A percentile compares a stretch with the other conserved stretches of the same genome.
Evolutionary conservation across 1,140 invertebrate species (phyloP).

Genomic region (Halesus radiatus): DNA sequence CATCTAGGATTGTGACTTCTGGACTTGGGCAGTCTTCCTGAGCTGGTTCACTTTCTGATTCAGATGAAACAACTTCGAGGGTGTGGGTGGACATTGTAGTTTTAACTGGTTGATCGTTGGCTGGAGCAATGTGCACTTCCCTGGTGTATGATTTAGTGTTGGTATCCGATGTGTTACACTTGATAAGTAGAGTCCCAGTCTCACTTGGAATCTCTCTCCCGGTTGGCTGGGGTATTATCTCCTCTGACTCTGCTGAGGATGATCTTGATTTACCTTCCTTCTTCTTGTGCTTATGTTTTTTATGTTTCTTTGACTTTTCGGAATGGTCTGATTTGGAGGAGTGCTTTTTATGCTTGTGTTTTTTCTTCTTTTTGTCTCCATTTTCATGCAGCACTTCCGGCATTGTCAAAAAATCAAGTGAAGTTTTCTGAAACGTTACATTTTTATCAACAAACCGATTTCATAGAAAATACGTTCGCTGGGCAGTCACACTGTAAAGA

Average conservation of each 20-base stretch:
- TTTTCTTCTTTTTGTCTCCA: constrained; percentile 52
- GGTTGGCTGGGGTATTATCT: constrained; percentile 54
- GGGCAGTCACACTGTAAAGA: not conserved
- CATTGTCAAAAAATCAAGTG: constrained; percentile 7
- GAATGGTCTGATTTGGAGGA: constrained; percentile 58
- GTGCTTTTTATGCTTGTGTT: constrained; percentile 53
- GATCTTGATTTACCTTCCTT: constrained; percentile 54
- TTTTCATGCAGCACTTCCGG: constrained; percentile 49
- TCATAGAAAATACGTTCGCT: not conserved
- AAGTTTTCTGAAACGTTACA: not conserved
- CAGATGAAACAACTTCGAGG: constrained; percentile 78
- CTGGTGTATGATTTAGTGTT: constrained; percentile 63
- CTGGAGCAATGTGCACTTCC: constrained; percentile 62
- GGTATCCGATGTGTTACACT: constrained; percentile 58
- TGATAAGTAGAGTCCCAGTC: constrained; percentile 29
- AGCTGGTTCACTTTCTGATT: constrained; percentile 77
- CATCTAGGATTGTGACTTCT: constrained; percentile 83
- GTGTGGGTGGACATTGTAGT: constrained; percentile 58
- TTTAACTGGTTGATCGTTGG: constrained; percentile 60
- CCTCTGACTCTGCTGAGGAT: constrained; percentile 58
- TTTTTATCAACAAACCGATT: too few relatives aligned
- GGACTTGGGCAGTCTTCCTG: constrained; percentile 82
- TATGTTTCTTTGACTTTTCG: constrained; percentile 69
- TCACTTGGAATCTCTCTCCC: constrained; percentile 56
- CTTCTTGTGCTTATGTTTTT: constrained; percentile 70